These are phyloP conservation scores for Diorhabda elongata DNA, from an alignment of 1,140 invertebrate genomes.

Conservation along the genomic window DNA sequence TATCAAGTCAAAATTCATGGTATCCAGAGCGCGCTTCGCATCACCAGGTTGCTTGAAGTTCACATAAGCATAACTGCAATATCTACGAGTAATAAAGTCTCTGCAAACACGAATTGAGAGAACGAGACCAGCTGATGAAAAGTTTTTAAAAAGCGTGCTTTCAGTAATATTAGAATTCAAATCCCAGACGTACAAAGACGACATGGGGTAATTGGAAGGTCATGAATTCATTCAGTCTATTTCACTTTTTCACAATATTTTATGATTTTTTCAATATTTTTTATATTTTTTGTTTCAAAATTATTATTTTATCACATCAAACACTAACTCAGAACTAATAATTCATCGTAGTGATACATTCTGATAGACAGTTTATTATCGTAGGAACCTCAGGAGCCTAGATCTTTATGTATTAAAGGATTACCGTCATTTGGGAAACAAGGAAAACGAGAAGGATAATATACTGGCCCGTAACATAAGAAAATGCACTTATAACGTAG, in stretches of 20 bases:
- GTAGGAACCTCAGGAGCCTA: too few species aligned
- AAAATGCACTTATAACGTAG: too few species aligned
- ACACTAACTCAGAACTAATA: too few species aligned
- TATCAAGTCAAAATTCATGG: too few species aligned
- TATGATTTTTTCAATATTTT: not conserved
- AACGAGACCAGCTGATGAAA: conserved; percentile 95
- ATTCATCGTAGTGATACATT: too few species aligned
- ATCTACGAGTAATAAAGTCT: conserved; percentile 94
- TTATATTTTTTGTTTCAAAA: not conserved
- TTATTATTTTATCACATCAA: too few species aligned
- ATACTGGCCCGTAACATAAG: too few species aligned
- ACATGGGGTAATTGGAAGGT: conserved; percentile 84
- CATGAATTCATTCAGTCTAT: conserved; percentile 66
- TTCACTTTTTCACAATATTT: conserved; percentile 1
- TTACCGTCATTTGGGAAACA: too few species aligned
- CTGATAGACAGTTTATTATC: too few species aligned
- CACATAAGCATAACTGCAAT: conserved; percentile 98
- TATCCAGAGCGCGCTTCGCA: conserved; percentile 63
- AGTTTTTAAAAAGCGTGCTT: conserved; percentile 98
- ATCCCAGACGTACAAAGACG: conserved; percentile 98
- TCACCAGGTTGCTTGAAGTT: conserved; percentile 99
- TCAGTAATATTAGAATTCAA: conserved; percentile 97
- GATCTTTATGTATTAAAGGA: too few species aligned
- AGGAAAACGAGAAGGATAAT: too few species aligned
- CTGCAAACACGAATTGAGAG: conserved; percentile 97